Conservation (phyloP, 2,888 invertebrate genomes). For the Leuctra nigra region DNA sequence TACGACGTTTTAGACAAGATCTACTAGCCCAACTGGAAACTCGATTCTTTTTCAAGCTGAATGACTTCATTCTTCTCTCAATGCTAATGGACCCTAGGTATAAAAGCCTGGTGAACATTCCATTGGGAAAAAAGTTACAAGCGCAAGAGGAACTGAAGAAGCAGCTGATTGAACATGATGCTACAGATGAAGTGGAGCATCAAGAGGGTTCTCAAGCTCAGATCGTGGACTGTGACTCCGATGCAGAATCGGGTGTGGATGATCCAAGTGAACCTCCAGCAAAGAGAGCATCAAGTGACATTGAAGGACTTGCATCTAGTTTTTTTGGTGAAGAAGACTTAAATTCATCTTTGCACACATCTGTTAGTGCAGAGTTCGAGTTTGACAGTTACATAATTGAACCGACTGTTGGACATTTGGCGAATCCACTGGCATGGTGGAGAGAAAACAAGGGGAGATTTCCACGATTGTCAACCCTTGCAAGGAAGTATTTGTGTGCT, state of each 20-base stretch:
- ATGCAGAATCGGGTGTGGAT: background rate
- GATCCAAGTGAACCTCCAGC: background rate
- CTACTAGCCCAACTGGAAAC: background rate
- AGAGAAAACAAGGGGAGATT: background rate
- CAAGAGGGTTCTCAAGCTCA: too few relatives aligned
- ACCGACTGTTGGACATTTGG: background rate
- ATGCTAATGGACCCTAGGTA: background rate
- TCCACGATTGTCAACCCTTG: background rate
- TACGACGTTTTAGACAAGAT: background rate
- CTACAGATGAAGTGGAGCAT: background rate
- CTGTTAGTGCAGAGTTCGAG: background rate
- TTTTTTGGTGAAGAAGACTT: background rate
- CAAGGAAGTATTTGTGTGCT: background rate
- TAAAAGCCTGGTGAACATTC: background rate
- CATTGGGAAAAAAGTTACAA: background rate
- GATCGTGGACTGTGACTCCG: background rate
- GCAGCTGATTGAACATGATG: background rate
- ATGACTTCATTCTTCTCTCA: background rate
- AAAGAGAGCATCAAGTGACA: background rate
- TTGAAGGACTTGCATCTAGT: background rate
- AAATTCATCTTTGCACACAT: background rate
- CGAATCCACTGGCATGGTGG: background rate
- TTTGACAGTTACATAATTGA: background rate
- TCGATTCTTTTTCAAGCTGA: background rate
- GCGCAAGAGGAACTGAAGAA: background rate